Evolutionary conservation across 2,797 vertebrate genomes (phyloP).

Genomic region (Brotula barbata): DNA sequence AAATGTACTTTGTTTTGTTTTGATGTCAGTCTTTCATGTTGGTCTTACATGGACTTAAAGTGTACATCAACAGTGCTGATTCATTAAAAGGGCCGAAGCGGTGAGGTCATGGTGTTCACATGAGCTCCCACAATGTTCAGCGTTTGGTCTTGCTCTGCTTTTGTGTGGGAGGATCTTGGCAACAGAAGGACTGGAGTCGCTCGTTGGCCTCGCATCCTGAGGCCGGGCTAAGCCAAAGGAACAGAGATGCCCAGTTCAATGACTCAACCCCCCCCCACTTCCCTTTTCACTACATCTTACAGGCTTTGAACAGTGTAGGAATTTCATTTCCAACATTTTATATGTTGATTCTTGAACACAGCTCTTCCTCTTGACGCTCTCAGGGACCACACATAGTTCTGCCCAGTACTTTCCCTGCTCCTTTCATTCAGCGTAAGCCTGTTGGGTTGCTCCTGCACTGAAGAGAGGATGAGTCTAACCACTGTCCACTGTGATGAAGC

Average conservation of each 20-base stretch:
- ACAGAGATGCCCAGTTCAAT: slow-evolving; percentile 18
- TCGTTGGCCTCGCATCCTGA: slow-evolving; percentile 37
- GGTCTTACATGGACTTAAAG: slow-evolving; percentile 30
- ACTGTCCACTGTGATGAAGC: slow-evolving; percentile 45
- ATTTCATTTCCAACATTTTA: slow-evolving; percentile 9
- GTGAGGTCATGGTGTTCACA: slow-evolving; percentile 73
- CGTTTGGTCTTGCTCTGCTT: slow-evolving; percentile 12
- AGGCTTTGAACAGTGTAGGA: slow-evolving; percentile 1
- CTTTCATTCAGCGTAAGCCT: neutral
- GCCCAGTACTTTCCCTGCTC: neutral
- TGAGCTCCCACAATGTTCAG: slow-evolving; percentile 55
- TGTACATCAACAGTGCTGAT: slow-evolving; percentile 57
- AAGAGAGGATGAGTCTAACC: slow-evolving; percentile 14
- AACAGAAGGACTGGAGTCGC: slow-evolving; percentile 39
- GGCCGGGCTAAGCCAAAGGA: slow-evolving; percentile 12
- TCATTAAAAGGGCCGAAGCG: slow-evolving; percentile 53
- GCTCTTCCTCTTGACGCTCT: neutral
- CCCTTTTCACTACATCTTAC: slow-evolving; percentile 3
- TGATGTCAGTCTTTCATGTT: slow-evolving; percentile 22
- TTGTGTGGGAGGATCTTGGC: slow-evolving; percentile 64
- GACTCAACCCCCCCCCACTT: neutral
- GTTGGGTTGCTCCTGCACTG: slow-evolving; percentile 12
- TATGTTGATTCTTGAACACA: neutral
- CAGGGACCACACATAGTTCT: neutral
- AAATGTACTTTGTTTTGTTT: slow-evolving; percentile 22